Conservation (phyloP, 1,140 invertebrate genomes). For the Choristoneura fumiferana region DNA sequence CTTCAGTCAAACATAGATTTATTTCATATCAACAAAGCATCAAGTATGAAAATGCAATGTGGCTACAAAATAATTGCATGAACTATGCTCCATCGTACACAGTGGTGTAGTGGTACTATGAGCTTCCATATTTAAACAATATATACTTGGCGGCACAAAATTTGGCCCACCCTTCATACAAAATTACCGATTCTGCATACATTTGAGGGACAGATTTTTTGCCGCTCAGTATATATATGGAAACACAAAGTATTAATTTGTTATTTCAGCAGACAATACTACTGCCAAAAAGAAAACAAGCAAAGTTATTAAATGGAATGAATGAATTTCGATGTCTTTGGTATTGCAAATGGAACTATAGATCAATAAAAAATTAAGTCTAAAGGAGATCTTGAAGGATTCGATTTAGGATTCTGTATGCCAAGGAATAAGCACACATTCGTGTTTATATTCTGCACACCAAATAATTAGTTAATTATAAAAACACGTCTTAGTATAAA, state of each 20-base stretch:
- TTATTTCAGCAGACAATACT: constrained; percentile 13
- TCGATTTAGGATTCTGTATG: background rate
- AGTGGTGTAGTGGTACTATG: background rate
- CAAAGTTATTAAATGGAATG: background rate
- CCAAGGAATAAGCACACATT: background rate
- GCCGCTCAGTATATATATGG: background rate
- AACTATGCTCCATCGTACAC: background rate
- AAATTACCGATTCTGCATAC: no score
- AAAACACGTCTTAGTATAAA: constrained; percentile 26
- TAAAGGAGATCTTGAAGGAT: background rate
- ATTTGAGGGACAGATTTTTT: no score
- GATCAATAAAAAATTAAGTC: background rate
- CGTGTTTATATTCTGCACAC: constrained; percentile 14
- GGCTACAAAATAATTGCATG: constrained; percentile 12
- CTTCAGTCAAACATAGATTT: background rate
- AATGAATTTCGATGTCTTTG: constrained; percentile 9
- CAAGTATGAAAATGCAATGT: background rate
- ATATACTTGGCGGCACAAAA: no score
- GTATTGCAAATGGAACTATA: background rate
- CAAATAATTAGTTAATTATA: constrained; percentile 30
- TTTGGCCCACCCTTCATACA: no score
- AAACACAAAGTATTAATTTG: background rate
- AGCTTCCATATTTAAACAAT: constrained; percentile 5
- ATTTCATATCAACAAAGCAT: constrained; percentile 13
- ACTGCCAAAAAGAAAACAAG: constrained; percentile 13